These are phyloP conservation scores for Bradypus variegatus DNA, from an alignment of 2,797 vertebrate genomes.

Conservation along the genomic window DNA sequence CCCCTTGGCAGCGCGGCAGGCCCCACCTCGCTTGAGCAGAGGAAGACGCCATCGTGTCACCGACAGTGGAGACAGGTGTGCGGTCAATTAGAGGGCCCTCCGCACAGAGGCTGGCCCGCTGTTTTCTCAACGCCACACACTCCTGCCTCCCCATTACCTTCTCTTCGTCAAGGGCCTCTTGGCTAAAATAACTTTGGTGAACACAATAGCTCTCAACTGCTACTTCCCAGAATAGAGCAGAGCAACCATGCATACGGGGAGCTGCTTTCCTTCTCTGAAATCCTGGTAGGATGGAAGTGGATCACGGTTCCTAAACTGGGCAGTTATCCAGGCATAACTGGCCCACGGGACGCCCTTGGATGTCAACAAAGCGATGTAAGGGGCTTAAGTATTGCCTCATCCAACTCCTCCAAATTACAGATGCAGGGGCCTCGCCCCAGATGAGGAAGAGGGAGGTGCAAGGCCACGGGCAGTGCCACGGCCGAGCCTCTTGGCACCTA, in stretches of 20 bases:
- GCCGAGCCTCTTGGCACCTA: rapidly evolving
- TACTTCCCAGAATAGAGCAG: background rate
- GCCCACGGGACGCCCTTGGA: background rate
- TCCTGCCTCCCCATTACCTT: background rate
- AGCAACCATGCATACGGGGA: rapidly evolving
- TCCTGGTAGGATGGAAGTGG: background rate
- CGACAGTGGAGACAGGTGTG: rapidly evolving
- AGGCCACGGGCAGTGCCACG: rapidly evolving
- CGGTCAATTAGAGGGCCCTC: rapidly evolving
- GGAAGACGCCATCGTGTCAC: background rate
- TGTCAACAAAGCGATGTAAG: rapidly evolving
- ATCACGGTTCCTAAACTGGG: rapidly evolving
- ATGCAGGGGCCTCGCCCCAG: too few species aligned
- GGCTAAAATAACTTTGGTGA: background rate
- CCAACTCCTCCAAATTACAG: rapidly evolving
- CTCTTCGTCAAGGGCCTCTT: background rate
- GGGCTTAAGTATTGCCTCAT: rapidly evolving
- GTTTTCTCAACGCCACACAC: background rate
- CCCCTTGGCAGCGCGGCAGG: rapidly evolving
- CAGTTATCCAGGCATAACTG: rapidly evolving
- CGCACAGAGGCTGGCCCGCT: background rate
- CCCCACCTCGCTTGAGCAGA: rapidly evolving
- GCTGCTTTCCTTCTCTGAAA: background rate
- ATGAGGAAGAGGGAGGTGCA: too few species aligned
- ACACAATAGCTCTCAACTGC: background rate